phyloP scores from a whole-genome alignment of 2,113 vertebrate genomes.

The Sisor rabdophorus region DNA sequence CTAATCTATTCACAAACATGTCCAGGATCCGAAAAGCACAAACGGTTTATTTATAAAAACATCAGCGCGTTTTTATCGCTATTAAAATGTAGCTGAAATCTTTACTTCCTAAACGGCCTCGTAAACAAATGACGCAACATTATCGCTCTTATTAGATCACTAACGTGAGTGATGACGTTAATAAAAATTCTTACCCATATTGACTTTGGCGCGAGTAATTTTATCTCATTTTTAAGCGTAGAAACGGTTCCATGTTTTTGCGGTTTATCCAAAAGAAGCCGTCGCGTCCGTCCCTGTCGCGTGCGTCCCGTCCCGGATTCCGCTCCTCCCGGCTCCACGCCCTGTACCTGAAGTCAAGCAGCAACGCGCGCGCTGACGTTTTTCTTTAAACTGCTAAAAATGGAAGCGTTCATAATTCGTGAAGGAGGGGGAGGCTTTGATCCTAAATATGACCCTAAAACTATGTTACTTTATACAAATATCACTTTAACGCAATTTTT shows the following conservation, averaged over 20 bases:
- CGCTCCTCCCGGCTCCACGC: not conserved
- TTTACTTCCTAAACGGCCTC: not conserved
- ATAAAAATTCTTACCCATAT: slow-evolving; percentile 56
- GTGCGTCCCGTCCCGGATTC: no score
- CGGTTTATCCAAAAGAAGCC: not conserved
- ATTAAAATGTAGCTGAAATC: no score
- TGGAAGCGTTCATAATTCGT: not conserved
- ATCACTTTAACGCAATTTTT: not conserved
- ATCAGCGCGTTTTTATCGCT: no score
- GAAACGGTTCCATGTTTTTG: not conserved
- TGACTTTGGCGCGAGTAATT: slow-evolving; percentile 45
- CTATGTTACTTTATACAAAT: not conserved
- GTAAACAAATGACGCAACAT: not conserved
- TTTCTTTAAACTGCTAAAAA: not conserved
- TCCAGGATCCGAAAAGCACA: no score
- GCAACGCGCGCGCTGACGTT: no score
- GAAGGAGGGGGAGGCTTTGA: rapidly evolving
- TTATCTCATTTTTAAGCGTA: slow-evolving; percentile 12
- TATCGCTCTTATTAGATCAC: no score
- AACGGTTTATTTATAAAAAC: no score
- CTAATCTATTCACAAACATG: no score
- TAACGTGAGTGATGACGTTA: not conserved
- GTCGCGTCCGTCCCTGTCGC: no score
- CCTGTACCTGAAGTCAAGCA: not conserved
- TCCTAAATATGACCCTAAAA: not conserved